Percentiles rank a stretch among this genome's conserved stretches.
Conservation (phyloP, 2,888 invertebrate genomes). For the Clepsis dumicolana region DNA sequence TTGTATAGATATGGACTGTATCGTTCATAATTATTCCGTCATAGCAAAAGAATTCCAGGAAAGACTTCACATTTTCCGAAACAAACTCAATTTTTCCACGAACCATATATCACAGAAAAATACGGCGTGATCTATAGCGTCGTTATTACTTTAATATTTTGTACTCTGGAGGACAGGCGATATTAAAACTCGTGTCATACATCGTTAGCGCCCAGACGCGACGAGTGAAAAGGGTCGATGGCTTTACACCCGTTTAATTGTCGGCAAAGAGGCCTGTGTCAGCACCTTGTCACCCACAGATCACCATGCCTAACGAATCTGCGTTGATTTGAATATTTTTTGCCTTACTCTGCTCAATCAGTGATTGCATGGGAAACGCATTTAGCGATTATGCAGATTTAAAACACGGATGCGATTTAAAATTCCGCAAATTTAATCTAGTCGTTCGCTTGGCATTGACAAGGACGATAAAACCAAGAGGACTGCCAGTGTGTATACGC, state of each 20-base stretch:
- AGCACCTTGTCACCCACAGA: conserved; percentile 68
- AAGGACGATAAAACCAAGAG: too few species aligned
- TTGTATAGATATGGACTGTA: background rate
- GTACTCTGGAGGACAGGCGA: conserved; percentile 37
- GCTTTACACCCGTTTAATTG: conserved; percentile 51
- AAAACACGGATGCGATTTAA: background rate
- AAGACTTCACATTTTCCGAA: background rate
- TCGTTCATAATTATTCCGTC: background rate
- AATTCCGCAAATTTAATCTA: background rate
- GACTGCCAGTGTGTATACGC: too few species aligned
- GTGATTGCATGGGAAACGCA: conserved; percentile 17
- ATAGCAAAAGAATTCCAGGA: conserved; percentile 1
- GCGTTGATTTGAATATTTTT: conserved; percentile 50
- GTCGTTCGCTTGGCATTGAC: background rate
- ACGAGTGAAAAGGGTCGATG: conserved; percentile 65
- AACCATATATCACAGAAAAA: conserved; percentile 38
- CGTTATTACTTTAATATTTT: conserved; percentile 44
- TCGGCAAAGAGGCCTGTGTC: conserved; percentile 62
- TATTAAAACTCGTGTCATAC: conserved; percentile 44
- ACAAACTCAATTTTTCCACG: conserved; percentile 26
- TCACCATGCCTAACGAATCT: conserved; percentile 60
- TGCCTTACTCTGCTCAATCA: conserved; percentile 18
- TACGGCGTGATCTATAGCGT: conserved; percentile 28
- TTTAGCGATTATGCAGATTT: conserved; percentile 4
- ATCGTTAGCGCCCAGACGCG: conserved; percentile 38